Base-by-base conservation (phyloP, 2,797 vertebrate species). In the Macropus fuliginosus region DNA sequence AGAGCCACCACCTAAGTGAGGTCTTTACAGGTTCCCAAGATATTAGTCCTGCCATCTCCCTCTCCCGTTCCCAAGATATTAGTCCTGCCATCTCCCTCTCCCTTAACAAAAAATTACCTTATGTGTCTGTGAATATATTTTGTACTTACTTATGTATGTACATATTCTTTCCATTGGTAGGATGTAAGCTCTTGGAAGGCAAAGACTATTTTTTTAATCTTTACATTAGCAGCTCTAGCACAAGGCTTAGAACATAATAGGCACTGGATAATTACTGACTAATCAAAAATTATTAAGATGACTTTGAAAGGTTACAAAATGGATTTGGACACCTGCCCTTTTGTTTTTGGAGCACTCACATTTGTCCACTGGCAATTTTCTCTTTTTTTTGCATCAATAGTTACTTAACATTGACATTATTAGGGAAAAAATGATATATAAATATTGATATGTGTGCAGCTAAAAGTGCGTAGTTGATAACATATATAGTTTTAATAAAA, bases 301-400 rank as follows among this genome's bases (percentile, higher is more conserved):
- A 81, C n/a, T 81, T 74, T 87, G 94, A 56, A 46, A 91, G 4
- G 18, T 52, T 91, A 9, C 93, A 55, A 57, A 95, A 92, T 95
- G 31, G 52, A 54, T 81, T 91, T 57, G 9, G 29, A 29, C 92
- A 50, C 40, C 40, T 94, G 16, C 57, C 56, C 46, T 92, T 92
- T 93, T 92, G 50, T 96, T 91, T 93, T 94, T 57, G 92, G 87
- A 13, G 21, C 9, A 4, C 93, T 52, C 54, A 56, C 4, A 52
- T 94, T 66, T 94, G 56, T 93, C 27, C 12, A 56, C 0, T 29
- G 29, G 93, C 74, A 55, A 93, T 91, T 13, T 59, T 93, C 55
- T 54, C 46, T 91, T n/a, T 81, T 54, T 40, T 0, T 56, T n/a
- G 46, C 54, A 66, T 96, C 54, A 16, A 18, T 62, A 18, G 28